A percentile compares a stretch with the other conserved stretches of the same genome.
Conservation (phyloP, 1,140 invertebrate genomes). For the Musca domestica region DNA sequence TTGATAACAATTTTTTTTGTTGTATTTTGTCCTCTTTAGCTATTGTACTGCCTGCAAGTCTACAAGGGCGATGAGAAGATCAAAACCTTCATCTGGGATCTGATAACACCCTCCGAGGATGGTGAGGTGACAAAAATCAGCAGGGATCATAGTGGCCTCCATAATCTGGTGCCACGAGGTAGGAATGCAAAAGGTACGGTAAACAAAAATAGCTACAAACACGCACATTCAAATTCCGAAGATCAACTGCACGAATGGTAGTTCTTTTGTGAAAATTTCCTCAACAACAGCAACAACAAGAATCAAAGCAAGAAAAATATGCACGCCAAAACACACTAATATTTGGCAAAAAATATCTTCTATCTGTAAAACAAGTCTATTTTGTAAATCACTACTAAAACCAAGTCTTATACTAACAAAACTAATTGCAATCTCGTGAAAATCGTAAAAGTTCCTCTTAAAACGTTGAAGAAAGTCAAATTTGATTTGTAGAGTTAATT, state of each 20-base stretch:
- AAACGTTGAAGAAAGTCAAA: too few species aligned
- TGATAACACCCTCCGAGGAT: constrained; percentile 85
- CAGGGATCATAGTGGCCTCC: constrained; percentile 74
- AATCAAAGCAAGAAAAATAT: not conserved
- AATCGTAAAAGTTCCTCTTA: too few species aligned
- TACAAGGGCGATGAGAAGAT: constrained; percentile 98
- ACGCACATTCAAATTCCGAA: constrained; percentile 36
- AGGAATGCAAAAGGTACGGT: constrained; percentile 75
- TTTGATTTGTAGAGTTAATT: too few species aligned
- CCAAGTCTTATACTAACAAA: too few species aligned
- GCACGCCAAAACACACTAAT: too few species aligned
- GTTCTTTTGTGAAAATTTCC: constrained; percentile 16
- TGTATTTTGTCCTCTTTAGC: constrained; percentile 66
- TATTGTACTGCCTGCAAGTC: constrained; percentile 91
- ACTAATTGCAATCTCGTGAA: too few species aligned
- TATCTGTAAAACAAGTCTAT: too few species aligned
- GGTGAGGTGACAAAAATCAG: constrained; percentile 73
- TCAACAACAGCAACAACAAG: too few species aligned
- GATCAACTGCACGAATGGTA: constrained; percentile 48
- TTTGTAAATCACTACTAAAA: too few species aligned
- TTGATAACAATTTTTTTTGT: not conserved
- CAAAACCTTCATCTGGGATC: constrained; percentile 94
- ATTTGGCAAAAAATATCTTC: too few species aligned
- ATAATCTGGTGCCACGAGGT: constrained; percentile 68
- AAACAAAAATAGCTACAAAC: constrained; percentile 54